A percentile compares a stretch with the other conserved stretches of the same genome.
Conservation (phyloP, 2,797 vertebrate species). For the Oophaga sylvatica region DNA sequence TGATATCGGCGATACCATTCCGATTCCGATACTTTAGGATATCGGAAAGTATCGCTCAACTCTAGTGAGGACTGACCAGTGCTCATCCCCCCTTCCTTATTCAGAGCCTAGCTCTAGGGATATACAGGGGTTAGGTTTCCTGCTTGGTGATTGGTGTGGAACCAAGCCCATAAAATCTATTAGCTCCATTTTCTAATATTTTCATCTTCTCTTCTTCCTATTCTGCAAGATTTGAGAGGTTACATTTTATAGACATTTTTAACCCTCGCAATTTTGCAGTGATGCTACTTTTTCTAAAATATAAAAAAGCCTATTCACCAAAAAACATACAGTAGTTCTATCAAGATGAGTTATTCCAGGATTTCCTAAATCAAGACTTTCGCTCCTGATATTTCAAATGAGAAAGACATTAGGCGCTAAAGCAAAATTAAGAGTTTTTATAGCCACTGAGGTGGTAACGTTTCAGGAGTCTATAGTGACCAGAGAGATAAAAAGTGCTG, state of each 20-base stretch:
- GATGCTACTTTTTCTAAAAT: too few species aligned
- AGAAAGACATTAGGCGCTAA: slow-evolving; percentile 10
- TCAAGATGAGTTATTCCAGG: neutral
- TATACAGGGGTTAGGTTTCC: too few species aligned
- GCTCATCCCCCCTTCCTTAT: too few species aligned
- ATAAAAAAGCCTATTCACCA: too few species aligned
- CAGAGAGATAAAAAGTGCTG: slow-evolving; percentile 29
- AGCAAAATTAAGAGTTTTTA: neutral
- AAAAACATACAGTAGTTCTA: neutral
- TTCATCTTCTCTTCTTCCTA: neutral
- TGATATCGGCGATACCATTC: too few species aligned
- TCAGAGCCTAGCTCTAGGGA: too few species aligned
- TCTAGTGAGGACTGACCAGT: too few species aligned
- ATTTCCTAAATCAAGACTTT: slow-evolving; percentile 7
- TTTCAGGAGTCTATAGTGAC: slow-evolving; percentile 8
- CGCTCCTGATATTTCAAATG: neutral
- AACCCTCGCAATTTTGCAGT: too few species aligned
- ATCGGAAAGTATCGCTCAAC: too few species aligned
- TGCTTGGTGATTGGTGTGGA: too few species aligned
- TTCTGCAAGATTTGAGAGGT: too few species aligned
- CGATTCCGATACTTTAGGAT: too few species aligned
- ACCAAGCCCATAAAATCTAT: neutral
- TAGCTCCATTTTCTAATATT: neutral
- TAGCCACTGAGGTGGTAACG: neutral
- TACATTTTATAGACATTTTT: neutral